Base-by-base conservation (phyloP, 2,797 vertebrate species). In the Anabacerthia variegaticeps region DNA sequence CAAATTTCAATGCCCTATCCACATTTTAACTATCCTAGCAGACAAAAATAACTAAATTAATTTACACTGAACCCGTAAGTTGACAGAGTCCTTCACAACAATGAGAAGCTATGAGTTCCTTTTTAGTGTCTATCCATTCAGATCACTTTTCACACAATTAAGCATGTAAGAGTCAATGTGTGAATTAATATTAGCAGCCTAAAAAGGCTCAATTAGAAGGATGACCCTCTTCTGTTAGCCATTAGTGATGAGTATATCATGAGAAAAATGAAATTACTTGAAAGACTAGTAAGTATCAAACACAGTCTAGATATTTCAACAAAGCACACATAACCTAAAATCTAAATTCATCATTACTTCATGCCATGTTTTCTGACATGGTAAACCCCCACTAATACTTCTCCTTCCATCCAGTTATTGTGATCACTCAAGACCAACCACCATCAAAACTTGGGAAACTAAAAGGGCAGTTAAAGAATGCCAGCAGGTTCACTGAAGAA, bases 241-340 rank as follows among this genome's bases (percentile, higher is more conserved):
- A 26, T 74, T 46, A 66, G 6, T 32, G 9, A 66, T 10, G 9
- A 15, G 5, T 1, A 0, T n/a, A 37, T 26, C 5, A 48, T 0
- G 1, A 41, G 44, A 51, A 74, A 89, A 85, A 30, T 36, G 2
- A 37, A 82, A 48, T 28, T 61, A 19, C 75, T 82, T n/a, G 3
- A 27, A 86, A 89, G 30, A 46, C 10, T 34, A 75, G 1, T 15
- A 30, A 69, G 23, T 27, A 62, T 34, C 41, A 75, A 61, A 46
- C 22, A 36, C 19, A 26, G 2, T 36, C 14, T 24, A 71, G 27
- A 22, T 55, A n/a, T 43, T 77, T 83, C 51, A 61, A 55, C 17
- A 43, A 72, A 85, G 8, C 5, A 46, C 10, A 48, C 10, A 28
- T 2, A 17, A 58, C 14, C 27, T 54, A 65, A 91, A 88, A 55